Evolutionary conservation across 2,888 invertebrate genomes (phyloP).

Genomic region (Campoletis raptor): DNA sequence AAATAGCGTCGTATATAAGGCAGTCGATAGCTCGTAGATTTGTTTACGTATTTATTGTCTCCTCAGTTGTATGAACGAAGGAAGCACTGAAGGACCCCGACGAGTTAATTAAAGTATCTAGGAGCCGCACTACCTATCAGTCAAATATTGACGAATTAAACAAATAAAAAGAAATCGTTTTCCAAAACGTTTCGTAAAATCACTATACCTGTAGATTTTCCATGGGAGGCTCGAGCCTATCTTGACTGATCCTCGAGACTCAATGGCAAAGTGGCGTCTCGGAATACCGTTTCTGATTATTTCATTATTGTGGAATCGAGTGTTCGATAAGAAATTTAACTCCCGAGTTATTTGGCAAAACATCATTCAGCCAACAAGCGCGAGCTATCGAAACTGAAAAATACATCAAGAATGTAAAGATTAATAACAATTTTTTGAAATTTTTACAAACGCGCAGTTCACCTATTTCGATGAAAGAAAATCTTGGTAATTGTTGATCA

Average conservation of each 20-base stretch:
- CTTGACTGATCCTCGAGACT: conserved; percentile 15
- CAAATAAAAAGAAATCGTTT: neutral
- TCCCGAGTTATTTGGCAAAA: conserved; percentile 18
- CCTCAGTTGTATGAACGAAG: conserved; percentile 50
- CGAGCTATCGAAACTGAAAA: conserved; percentile 39
- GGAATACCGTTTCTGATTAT: conserved; percentile 20
- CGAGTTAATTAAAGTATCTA: conserved; percentile 29
- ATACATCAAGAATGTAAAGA: conserved; percentile 17
- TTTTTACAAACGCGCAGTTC: neutral
- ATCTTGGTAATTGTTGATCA: neutral
- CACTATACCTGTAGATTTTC: conserved; percentile 15
- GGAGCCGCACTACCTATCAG: conserved; percentile 12
- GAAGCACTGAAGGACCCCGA: conserved; percentile 58
- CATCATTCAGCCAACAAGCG: conserved; percentile 37
- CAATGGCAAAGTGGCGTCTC: conserved; percentile 30
- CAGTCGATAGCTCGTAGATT: conserved; percentile 64
- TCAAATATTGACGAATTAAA: conserved; percentile 33
- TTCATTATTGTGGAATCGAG: conserved; percentile 10
- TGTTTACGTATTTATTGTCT: conserved; percentile 61
- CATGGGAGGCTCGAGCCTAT: conserved; percentile 2
- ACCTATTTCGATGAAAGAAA: conserved; percentile 21
- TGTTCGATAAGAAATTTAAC: conserved; percentile 30
- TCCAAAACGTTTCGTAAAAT: neutral
- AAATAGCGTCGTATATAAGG: conserved; percentile 58
- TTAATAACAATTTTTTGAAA: conserved; percentile 3